Conservation (phyloP, 2,888 invertebrate genomes). For the Rugalucina vietnamica region DNA sequence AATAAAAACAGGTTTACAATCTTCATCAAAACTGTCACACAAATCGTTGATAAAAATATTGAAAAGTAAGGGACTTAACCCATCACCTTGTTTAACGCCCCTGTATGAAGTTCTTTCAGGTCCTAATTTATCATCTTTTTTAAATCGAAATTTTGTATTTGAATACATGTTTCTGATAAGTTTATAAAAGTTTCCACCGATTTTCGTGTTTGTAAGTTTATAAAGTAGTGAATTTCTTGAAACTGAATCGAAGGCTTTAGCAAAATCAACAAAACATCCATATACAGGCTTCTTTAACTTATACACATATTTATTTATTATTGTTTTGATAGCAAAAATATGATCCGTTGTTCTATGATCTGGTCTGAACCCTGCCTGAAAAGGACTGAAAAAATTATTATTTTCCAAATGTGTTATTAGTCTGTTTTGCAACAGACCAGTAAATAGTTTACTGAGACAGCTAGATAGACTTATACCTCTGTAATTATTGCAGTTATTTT, state of each 20-base stretch:
- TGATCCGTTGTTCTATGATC: slow-evolving; percentile 12
- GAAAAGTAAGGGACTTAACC: not conserved
- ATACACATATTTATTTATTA: slow-evolving; percentile 18
- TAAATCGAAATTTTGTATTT: not conserved
- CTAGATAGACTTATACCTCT: slow-evolving; percentile 8
- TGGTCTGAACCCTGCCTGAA: slow-evolving; percentile 18
- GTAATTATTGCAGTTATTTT: not conserved
- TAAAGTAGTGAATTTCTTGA: not conserved
- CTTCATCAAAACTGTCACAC: too few species aligned
- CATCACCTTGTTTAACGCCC: slow-evolving; percentile 3
- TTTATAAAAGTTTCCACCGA: not conserved
- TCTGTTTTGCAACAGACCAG: too few species aligned
- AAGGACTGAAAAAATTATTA: slow-evolving; percentile 6
- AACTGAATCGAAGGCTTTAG: too few species aligned
- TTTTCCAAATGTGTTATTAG: slow-evolving; percentile 5
- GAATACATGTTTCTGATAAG: not conserved
- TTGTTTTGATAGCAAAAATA: slow-evolving; percentile 13
- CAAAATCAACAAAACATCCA: not conserved
- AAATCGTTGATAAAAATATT: not conserved
- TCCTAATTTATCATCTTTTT: not conserved
- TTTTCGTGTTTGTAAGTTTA: not conserved
- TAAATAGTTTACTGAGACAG: not conserved
- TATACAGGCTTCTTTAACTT: slow-evolving; percentile 5
- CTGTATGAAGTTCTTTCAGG: not conserved
- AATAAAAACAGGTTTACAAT: not conserved